These are phyloP conservation scores for Eolophus roseicapilla DNA, from an alignment of 2,113 vertebrate species.

Conservation along the genomic window DNA sequence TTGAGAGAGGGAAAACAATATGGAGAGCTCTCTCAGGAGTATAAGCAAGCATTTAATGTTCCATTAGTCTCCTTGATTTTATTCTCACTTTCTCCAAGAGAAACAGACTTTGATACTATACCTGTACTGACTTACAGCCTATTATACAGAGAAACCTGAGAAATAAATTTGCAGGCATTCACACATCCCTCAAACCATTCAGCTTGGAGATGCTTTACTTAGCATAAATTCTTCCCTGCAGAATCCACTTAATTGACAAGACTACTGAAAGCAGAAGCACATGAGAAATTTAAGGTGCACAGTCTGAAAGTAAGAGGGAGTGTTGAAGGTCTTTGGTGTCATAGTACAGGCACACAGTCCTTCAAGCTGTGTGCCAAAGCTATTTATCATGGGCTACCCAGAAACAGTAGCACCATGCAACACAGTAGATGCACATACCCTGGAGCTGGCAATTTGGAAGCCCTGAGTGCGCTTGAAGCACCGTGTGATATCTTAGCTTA, in stretches of 20 bases:
- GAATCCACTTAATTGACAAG: neutral
- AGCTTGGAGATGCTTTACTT: neutral
- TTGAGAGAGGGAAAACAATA: neutral
- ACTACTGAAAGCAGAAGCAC: neutral
- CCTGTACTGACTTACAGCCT: neutral
- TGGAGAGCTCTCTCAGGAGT: neutral
- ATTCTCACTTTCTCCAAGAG: neutral
- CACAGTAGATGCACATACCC: accelerated
- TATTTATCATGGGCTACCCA: neutral
- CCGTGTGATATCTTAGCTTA: neutral
- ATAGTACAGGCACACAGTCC: accelerated
- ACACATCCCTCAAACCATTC: neutral
- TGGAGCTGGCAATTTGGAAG: neutral
- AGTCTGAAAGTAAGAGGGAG: neutral
- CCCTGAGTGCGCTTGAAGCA: neutral
- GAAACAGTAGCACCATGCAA: neutral
- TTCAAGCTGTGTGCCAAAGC: neutral
- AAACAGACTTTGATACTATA: neutral
- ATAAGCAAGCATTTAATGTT: neutral
- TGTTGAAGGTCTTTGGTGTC: neutral
- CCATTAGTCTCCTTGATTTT: neutral
- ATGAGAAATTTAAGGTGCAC: neutral
- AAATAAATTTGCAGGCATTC: neutral
- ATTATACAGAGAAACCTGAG: neutral
- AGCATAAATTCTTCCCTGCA: neutral